These are phyloP conservation scores for Poeciliopsis turneri DNA, from an alignment of 2,797 vertebrate genomes.

Conservation along the genomic window DNA sequence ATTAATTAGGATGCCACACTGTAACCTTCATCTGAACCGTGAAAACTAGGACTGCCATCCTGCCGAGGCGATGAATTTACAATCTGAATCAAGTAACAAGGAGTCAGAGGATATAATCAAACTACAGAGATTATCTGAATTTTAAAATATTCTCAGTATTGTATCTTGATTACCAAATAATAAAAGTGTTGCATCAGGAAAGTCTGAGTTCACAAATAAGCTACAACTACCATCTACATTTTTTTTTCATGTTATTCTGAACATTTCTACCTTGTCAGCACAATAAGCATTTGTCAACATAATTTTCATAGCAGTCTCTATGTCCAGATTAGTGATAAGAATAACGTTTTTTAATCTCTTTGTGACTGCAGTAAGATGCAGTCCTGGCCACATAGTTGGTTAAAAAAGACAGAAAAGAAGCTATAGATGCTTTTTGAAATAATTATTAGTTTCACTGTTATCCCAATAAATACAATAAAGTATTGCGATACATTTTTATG, in stretches of 20 bases:
- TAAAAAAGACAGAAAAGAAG: neutral
- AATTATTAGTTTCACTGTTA: neutral
- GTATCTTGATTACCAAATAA: neutral
- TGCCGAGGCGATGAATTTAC: neutral
- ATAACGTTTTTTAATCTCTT: neutral
- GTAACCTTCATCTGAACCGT: neutral
- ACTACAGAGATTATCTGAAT: neutral
- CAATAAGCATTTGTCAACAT: too few species aligned
- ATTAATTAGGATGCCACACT: neutral
- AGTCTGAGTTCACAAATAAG: neutral
- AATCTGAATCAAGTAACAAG: neutral
- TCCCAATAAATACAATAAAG: neutral
- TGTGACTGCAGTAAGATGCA: neutral
- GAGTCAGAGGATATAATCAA: too few species aligned
- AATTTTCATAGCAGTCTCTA: neutral
- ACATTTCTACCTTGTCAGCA: too few species aligned
- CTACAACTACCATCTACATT: too few species aligned
- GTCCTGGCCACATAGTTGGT: neutral
- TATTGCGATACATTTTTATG: neutral
- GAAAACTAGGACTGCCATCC: neutral
- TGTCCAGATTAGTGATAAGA: neutral
- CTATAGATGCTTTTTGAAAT: neutral
- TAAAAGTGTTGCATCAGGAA: neutral
- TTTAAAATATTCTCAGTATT: neutral
- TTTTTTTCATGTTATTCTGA: too few species aligned